These are phyloP conservation scores for Scalopus aquaticus DNA, from an alignment of 2,113 vertebrate species.

Conservation along the genomic window DNA sequence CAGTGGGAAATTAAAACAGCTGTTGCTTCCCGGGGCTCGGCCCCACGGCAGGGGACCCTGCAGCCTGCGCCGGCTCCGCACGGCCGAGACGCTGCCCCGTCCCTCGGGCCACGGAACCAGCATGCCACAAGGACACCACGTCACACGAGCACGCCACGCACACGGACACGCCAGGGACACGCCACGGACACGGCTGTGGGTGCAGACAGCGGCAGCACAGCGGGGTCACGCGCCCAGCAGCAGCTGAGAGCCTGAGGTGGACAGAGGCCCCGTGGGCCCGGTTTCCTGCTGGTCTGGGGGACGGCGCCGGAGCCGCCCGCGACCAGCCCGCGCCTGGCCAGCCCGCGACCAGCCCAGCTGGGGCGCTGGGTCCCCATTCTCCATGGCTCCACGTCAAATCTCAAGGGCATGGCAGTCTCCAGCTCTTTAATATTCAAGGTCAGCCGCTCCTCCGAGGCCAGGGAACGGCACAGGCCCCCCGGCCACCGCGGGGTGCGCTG, in stretches of 20 bases:
- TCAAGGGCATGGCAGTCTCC: background rate
- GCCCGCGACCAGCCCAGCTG: too few relatives aligned
- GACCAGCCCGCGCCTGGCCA: too few relatives aligned
- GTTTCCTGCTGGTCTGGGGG: too few relatives aligned
- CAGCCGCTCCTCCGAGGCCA: too few relatives aligned
- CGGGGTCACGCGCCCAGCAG: background rate
- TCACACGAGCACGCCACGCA: background rate
- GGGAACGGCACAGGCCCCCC: too few relatives aligned
- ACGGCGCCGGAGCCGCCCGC: too few relatives aligned
- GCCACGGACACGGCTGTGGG: background rate
- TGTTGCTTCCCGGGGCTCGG: conserved; percentile 87
- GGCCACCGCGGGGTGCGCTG: too few relatives aligned
- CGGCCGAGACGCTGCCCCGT: conserved; percentile 39
- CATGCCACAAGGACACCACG: conserved; percentile 10
- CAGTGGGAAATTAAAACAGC: conserved; percentile 85
- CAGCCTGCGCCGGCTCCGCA: conserved; percentile 87
- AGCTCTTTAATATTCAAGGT: background rate
- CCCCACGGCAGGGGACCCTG: conserved; percentile 86
- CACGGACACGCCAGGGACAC: too few relatives aligned
- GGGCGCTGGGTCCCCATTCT: background rate
- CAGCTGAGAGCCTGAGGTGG: background rate
- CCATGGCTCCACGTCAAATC: background rate
- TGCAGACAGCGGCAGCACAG: background rate
- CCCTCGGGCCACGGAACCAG: conserved; percentile 61
- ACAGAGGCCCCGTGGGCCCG: background rate